Conservation (phyloP, 2,797 vertebrate genomes). For the Erithacus rubecula region DNA sequence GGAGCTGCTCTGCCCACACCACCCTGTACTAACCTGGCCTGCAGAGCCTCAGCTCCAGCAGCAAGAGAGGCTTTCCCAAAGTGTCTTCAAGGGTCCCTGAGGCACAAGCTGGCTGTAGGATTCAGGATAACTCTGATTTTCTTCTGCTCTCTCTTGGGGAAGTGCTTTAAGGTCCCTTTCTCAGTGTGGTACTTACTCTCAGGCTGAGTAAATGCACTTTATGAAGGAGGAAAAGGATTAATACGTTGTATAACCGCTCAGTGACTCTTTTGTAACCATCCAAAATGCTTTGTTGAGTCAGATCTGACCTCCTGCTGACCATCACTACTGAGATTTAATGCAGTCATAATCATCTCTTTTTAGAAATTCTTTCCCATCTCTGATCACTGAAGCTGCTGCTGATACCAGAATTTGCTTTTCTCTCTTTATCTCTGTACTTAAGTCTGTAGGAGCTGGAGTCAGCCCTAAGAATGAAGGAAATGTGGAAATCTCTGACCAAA, state of each 20-base stretch:
- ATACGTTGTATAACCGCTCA: not conserved
- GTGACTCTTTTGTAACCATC: not conserved
- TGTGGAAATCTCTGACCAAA: not conserved
- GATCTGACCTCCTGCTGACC: not conserved
- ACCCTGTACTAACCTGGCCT: not conserved
- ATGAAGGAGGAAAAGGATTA: not conserved
- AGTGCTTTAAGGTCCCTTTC: not conserved
- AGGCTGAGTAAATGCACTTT: conserved; percentile 33
- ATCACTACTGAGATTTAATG: not conserved
- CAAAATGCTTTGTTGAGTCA: not conserved
- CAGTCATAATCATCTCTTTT: not conserved
- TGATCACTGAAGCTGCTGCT: not conserved
- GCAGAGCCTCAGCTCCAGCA: not conserved
- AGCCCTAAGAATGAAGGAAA: not conserved
- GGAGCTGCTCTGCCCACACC: not conserved
- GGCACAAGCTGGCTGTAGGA: not conserved
- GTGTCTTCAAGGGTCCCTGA: not conserved
- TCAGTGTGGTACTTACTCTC: not conserved
- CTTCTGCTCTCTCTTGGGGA: not conserved
- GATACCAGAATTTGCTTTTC: not conserved
- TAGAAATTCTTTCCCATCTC: not conserved
- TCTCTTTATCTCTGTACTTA: not conserved
- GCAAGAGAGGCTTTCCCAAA: not conserved
- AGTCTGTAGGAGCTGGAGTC: not conserved
- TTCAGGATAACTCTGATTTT: not conserved